Evolutionary conservation across 1,140 invertebrate genomes (phyloP).

Genomic region (Pemphigus obesinymphae): DNA sequence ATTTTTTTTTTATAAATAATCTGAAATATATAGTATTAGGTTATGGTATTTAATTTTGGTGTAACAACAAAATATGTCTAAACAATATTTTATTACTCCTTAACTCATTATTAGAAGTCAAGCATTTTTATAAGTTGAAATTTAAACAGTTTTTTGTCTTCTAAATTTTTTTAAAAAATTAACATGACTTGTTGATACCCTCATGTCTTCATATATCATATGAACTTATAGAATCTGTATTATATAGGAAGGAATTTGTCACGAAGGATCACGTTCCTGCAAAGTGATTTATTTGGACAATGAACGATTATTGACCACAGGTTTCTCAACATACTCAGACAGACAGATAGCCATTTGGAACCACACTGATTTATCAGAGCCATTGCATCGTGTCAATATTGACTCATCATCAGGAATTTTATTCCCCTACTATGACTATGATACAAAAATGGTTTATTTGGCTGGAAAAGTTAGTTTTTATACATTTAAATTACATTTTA

Average conservation of each 20-base stretch:
- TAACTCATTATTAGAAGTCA: too few species aligned
- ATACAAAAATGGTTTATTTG: slow-evolving; percentile 80
- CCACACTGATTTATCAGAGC: slow-evolving; percentile 68
- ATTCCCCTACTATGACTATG: slow-evolving; percentile 88
- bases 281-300: slow-evolving; percentile 82
- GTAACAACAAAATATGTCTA: too few species aligned
- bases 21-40: too few species aligned
- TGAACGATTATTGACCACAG: slow-evolving; percentile 76
- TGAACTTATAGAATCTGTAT: not conserved
- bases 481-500: not conserved
- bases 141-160: too few species aligned
- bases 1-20: too few species aligned
- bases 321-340: slow-evolving; percentile 85
- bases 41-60: too few species aligned
- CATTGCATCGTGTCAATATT: slow-evolving; percentile 75
- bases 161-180: too few species aligned
- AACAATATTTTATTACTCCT: too few species aligned
- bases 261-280: slow-evolving; percentile 78
- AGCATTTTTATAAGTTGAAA: too few species aligned
- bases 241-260: slow-evolving; percentile 73
- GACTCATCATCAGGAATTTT: slow-evolving; percentile 89
- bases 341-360: slow-evolving; percentile 86
- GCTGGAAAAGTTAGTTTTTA: slow-evolving; percentile 66
- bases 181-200: too few species aligned
- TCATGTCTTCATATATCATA: too few species aligned